Percentiles rank a stretch among this genome's conserved stretches.
Evolutionary conservation across 2,113 vertebrate genomes (phyloP).

Genomic region (Sterna hirundo): DNA sequence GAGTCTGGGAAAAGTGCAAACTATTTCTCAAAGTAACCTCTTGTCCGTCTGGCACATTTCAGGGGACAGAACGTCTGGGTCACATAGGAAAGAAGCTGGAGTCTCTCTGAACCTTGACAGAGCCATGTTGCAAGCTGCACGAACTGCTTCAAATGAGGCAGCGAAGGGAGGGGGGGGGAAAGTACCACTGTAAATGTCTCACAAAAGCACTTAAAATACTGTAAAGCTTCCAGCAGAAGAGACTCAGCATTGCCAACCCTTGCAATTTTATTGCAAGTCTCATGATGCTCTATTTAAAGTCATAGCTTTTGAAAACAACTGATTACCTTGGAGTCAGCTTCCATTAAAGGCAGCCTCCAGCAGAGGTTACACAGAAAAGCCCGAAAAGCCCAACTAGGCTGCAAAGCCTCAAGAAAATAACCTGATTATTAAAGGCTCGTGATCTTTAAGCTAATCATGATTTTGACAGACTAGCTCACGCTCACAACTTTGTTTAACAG

Average conservation of each 20-base stretch:
- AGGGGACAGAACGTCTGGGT: conserved; percentile 50
- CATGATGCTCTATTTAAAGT: conserved; percentile 8
- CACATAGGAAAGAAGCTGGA: conserved; percentile 39
- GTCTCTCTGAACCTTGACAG: conserved; percentile 32
- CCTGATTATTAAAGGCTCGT: neutral
- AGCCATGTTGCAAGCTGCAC: conserved; percentile 45
- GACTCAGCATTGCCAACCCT: neutral
- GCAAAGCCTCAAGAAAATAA: conserved; percentile 5
- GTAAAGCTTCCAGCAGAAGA: neutral
- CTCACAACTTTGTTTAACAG: neutral
- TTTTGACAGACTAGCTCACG: neutral
- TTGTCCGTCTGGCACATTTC: conserved; percentile 57
- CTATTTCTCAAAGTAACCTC: conserved; percentile 60
- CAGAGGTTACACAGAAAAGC: neutral
- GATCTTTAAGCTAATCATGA: neutral
- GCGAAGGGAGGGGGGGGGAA: neutral
- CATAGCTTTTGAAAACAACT: neutral
- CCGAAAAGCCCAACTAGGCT: neutral
- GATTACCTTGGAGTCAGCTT: neutral
- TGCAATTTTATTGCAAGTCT: conserved; percentile 1
- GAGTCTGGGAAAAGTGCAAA: conserved; percentile 48
- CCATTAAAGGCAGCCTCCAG: neutral
- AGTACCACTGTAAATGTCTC: neutral
- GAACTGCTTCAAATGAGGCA: neutral
- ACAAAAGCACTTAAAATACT: conserved; percentile 23